These are phyloP conservation scores for Thereva unica DNA, from an alignment of 2,888 invertebrate genomes.

Conservation along the genomic window DNA sequence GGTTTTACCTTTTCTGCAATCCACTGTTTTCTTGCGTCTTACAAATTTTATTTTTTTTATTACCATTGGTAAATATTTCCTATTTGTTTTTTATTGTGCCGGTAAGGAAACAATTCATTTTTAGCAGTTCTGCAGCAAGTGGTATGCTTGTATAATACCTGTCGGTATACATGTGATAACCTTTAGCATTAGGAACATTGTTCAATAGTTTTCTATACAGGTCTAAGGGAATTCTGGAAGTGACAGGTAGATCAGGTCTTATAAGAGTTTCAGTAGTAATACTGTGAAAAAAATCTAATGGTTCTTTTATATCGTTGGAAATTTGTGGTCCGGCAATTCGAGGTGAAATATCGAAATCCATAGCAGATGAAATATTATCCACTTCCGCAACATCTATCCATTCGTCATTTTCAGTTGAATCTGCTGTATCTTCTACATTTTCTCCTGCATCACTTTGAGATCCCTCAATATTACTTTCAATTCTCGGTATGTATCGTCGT, in stretches of 20 bases:
- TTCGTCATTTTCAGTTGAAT: too few species aligned
- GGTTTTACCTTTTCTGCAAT: slow-evolving; percentile 8
- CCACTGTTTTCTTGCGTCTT: slow-evolving; percentile 10
- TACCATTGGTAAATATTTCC: slow-evolving; percentile 14
- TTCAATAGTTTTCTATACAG: neutral
- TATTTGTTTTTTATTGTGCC: slow-evolving; percentile 6
- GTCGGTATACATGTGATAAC: too few species aligned
- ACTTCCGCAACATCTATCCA: too few species aligned
- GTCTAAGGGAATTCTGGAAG: slow-evolving; percentile 1
- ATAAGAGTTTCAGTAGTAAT: slow-evolving; percentile 5
- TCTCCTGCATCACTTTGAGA: too few species aligned
- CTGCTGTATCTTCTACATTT: too few species aligned
- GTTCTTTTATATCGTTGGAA: too few species aligned
- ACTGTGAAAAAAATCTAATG: too few species aligned
- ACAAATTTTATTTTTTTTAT: slow-evolving; percentile 9
- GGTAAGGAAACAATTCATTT: slow-evolving; percentile 6
- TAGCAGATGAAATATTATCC: too few species aligned
- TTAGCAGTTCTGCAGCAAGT: slow-evolving; percentile 2
- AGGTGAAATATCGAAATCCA: too few species aligned
- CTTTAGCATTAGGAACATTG: slow-evolving; percentile 1
- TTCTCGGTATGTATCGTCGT: too few species aligned
- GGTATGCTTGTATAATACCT: slow-evolving; percentile 9
- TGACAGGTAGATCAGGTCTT: slow-evolving; percentile 2
- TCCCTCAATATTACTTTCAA: too few species aligned
- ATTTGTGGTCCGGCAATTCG: too few species aligned